Conservation (phyloP, 92 coral and sea anemone genomes). For the Pocillopora meandrina region DNA sequence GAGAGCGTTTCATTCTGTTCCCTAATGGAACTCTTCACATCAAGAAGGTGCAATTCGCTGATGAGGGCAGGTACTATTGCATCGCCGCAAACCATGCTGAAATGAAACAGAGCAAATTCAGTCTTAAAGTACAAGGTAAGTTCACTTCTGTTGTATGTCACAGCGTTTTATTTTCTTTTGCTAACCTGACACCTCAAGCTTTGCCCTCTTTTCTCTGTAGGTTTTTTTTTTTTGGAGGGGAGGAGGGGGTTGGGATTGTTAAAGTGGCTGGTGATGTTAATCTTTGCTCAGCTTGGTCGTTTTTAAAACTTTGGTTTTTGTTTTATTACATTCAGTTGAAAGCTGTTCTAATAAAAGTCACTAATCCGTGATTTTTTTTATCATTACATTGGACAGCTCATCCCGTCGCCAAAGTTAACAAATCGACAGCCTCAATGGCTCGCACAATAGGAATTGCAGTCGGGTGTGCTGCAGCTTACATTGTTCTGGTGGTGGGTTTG, state of each 20-base stretch:
- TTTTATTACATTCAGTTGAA: too few relatives aligned
- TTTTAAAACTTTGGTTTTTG: too few relatives aligned
- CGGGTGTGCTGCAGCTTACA: constrained; percentile 99
- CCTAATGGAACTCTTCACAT: constrained; percentile 75
- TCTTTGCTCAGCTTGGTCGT: too few relatives aligned
- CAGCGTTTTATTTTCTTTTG: too few relatives aligned
- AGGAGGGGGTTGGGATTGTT: too few relatives aligned
- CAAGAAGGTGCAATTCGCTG: constrained; percentile 44
- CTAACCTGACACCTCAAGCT: too few relatives aligned
- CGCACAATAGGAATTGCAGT: constrained; percentile 96
- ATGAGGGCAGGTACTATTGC: constrained; percentile 76
- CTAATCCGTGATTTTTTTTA: too few relatives aligned
- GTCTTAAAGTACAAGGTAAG: constrained; percentile 56
- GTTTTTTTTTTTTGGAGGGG: too few relatives aligned
- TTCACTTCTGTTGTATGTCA: neutral
- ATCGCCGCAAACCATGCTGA: constrained; percentile 71
- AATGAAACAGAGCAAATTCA: constrained; percentile 58
- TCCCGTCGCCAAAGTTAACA: neutral
- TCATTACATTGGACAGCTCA: neutral
- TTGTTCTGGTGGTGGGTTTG: constrained; percentile 92
- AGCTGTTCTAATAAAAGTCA: too few relatives aligned
- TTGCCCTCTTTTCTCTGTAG: too few relatives aligned
- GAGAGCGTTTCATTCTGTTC: constrained; percentile 43
- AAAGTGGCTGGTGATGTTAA: too few relatives aligned
- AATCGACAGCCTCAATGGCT: constrained; percentile 71